Evolutionary conservation across 2,888 invertebrate genomes (phyloP), one percentile per base, ranked within the genome.

Genomic region (Drosophila pseudotalamancana): DNA sequence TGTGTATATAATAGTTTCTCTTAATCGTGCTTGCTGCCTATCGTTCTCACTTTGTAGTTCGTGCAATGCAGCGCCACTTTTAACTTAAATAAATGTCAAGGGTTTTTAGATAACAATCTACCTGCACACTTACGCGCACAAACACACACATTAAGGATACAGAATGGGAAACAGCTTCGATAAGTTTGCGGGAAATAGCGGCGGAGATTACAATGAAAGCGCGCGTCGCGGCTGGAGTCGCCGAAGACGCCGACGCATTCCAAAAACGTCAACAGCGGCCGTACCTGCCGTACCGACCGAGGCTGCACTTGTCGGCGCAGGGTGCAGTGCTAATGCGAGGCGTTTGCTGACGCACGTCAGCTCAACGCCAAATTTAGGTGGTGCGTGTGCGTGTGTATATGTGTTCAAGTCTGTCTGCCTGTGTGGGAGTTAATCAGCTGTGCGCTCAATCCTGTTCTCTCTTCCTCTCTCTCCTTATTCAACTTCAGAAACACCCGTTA

Each of bases 141-240:
- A 21, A n/a, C 43, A 32, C 27, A 34, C 6, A 23, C 8, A 35
- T 6, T 19, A 31, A 18, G 21, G 4, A 23, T 3, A 63, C n/a
- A 21, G 43, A 54, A 90, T 90, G 90, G 90, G 90, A 50, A 90
- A 90, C 63, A 89, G 89, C 62, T 87, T 90, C 59, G 89, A 90
- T 37, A 90, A 85, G 66, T 76, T 89, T 34, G 55, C 53, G 16
- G 60, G 39, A 23, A 21, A 14, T 14, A 23, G 49, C 23, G 48
- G 49, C 16, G 62, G 29, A 11, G 53, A 64, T 35, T 55, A 56
- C 34, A 48, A 40, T 32, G 27, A 12, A 6, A 63, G 55, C 32
- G 14, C 61, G 27, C 68, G 72, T 39, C 70, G 70, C 16, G 53
- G 67, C 27, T 80, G 77, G 77, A 69, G 45, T 11, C 55, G 65